These are phyloP conservation scores for Panagrolaimus sp. DNA, from an alignment of 1,140 invertebrate genomes.

Conservation along the genomic window DNA sequence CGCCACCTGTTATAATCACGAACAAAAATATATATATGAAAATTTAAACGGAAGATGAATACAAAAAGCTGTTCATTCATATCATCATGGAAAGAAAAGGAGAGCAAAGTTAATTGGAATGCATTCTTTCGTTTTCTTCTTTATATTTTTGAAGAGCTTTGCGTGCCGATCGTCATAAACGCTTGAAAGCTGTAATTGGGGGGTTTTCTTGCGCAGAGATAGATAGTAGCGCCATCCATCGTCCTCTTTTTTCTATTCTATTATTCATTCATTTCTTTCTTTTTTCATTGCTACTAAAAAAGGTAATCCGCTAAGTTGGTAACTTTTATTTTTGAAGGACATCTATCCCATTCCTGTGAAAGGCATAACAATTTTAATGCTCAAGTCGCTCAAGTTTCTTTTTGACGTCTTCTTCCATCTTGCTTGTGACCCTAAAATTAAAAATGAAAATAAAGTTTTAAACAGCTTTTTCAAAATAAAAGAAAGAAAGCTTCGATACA, in stretches of 20 bases:
- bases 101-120: no score
- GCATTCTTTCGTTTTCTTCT: no score
- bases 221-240: not conserved
- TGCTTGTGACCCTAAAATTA: no score
- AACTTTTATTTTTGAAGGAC: conserved; percentile 5
- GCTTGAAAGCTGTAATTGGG: conserved; percentile 10
- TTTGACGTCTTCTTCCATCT: not conserved
- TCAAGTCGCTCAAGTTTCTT: not conserved
- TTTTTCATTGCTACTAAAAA: not conserved
- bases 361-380: no score
- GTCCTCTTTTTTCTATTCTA: not conserved
- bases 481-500: conserved; percentile 7
- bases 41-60: no score
- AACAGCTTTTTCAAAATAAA: not conserved
- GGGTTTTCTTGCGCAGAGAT: conserved; percentile 5
- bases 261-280: not conserved
- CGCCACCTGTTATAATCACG: no score
- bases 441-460: not conserved
- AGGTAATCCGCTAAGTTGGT: conserved; percentile 14
- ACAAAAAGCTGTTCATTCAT: no score
- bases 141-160: no score
- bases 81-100: no score
- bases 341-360: not conserved
- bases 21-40: no score
- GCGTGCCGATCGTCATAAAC: not conserved